Evolutionary conservation across 2,888 invertebrate species (phyloP).

Genomic region (Thera obeliscata): DNA sequence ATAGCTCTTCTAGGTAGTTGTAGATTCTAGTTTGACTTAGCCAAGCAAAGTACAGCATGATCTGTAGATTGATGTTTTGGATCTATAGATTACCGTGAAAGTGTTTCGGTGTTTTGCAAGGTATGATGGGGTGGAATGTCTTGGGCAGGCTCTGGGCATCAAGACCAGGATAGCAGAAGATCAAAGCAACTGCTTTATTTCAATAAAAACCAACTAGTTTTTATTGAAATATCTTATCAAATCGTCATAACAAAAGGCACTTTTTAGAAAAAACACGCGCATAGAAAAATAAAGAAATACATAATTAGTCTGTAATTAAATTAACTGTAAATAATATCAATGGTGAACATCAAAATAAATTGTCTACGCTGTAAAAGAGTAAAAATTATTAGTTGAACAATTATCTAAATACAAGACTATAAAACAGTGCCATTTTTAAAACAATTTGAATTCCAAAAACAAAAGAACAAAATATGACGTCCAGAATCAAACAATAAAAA

Average conservation of each 20-base stretch:
- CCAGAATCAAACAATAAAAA: slow-evolving; percentile 6
- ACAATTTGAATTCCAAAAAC: neutral
- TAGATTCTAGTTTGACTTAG: neutral
- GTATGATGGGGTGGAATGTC: too few species aligned
- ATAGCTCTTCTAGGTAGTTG: neutral
- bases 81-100: too few species aligned
- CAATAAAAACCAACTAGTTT: too few species aligned
- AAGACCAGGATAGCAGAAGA: too few species aligned
- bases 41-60: neutral
- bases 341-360: neutral
- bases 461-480: neutral
- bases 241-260: neutral
- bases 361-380: neutral
- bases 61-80: too few species aligned
- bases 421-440: slow-evolving; percentile 1
- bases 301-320: neutral
- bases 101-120: too few species aligned
- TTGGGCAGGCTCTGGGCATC: too few species aligned
- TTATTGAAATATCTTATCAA: too few species aligned
- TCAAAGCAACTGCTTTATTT: too few species aligned
- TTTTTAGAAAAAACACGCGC: neutral
- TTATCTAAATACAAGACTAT: neutral
- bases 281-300: neutral
- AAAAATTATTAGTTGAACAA: neutral
- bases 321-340: neutral